Evolutionary conservation across 2,113 vertebrate species (phyloP).

Genomic region (Orcinus orca): DNA sequence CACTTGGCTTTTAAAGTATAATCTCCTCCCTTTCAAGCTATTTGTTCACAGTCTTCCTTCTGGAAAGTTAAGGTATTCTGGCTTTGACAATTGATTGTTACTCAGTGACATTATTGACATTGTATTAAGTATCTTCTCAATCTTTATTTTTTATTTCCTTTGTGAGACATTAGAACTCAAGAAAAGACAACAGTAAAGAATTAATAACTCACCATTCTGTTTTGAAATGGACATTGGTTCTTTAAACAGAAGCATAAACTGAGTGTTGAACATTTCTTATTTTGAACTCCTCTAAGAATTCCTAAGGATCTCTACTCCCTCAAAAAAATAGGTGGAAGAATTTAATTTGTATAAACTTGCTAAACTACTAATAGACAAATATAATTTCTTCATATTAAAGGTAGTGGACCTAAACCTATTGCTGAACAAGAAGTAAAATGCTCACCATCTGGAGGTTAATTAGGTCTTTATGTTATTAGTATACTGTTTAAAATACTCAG

Average conservation of each 20-base stretch:
- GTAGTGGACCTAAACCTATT: neutral
- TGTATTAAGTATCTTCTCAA: neutral
- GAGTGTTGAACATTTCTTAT: constrained; percentile 6
- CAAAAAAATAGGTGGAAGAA: neutral
- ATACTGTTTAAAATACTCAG: neutral
- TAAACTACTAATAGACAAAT: neutral
- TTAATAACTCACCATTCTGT: neutral
- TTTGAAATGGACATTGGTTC: neutral
- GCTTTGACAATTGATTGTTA: neutral
- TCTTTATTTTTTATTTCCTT: constrained; percentile 40
- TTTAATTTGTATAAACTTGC: constrained; percentile 50
- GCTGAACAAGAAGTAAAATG: neutral
- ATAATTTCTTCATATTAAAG: constrained; percentile 14
- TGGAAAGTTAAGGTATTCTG: neutral
- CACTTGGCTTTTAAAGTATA: neutral
- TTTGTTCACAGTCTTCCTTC: neutral
- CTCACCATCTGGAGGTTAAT: neutral
- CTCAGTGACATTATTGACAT: neutral
- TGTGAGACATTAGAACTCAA: neutral
- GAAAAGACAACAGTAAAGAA: neutral
- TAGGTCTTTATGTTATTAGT: neutral
- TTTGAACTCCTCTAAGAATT: neutral
- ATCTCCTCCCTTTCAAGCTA: neutral
- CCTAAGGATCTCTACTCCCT: neutral
- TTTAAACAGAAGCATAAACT: neutral